phyloP scores from a whole-genome alignment of 23 tunicate genomes.

The Trididemnum miniatum region DNA sequence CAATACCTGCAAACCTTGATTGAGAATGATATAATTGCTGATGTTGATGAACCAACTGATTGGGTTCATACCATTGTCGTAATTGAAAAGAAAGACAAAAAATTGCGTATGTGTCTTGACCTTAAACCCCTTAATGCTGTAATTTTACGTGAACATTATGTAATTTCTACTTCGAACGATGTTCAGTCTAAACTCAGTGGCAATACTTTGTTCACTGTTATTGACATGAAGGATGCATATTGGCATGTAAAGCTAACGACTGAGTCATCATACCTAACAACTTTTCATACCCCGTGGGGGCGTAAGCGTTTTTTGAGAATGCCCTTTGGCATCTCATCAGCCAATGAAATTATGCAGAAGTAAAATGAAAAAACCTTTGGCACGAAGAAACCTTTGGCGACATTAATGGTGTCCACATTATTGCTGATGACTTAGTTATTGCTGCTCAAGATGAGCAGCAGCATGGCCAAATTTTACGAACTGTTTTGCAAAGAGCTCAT shows the following conservation, averaged over 20 bases:
- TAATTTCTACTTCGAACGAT: conserved; percentile 24
- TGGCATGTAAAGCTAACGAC: conserved; percentile 37
- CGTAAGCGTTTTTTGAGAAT: conserved; percentile 34
- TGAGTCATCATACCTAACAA: conserved; percentile 36
- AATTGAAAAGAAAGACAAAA: conserved; percentile 13
- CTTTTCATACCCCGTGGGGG: conserved; percentile 46
- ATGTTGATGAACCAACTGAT: background rate
- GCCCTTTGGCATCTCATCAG: conserved; percentile 55
- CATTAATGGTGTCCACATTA: conserved; percentile 25
- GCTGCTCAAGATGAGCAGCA: conserved; percentile 27
- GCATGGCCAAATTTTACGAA: conserved; percentile 11
- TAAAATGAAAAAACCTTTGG: no score
- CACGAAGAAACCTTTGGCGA: conserved; percentile 36
- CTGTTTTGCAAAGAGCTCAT: background rate
- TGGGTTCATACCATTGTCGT: conserved; percentile 26
- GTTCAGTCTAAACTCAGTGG: conserved; percentile 18
- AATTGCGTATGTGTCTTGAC: conserved; percentile 10
- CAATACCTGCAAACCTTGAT: background rate
- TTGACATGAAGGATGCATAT: conserved; percentile 53
- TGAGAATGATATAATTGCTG: conserved; percentile 1
- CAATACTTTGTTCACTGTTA: conserved; percentile 9
- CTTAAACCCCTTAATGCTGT: conserved; percentile 32
- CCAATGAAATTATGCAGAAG: conserved; percentile 40
- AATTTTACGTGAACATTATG: conserved; percentile 13
- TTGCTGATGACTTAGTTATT: conserved; percentile 35